Evolutionary conservation across 2,888 invertebrate species (phyloP), one percentile per base, ranked within the genome.

Genomic region (Serripes groenlandicus): DNA sequence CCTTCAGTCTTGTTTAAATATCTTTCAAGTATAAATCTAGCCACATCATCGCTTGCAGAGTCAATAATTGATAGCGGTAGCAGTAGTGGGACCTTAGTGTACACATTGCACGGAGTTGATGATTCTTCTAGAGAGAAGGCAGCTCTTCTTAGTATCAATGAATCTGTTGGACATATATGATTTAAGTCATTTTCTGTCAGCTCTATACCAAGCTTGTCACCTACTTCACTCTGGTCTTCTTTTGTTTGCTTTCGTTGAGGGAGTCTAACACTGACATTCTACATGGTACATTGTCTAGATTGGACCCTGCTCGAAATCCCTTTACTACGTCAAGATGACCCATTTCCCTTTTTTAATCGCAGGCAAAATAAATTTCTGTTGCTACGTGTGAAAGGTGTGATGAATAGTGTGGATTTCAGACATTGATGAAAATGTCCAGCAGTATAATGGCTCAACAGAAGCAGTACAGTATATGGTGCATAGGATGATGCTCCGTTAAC

Each of bases 401-500:
- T 76, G 49, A 49, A 84, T 34, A 87, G 52, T 1, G 70, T 30
- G 18, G 52, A 15, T 69, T 87, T 87, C 75, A 87, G 5, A 49
- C 62, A 52, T n/a, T 66, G 49, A 49, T 85, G 76, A 52, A 83
- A 87, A 60, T 68, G 49, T 0, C 87, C 82, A 30, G 81, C 75
- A 21, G 64, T 68, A 32, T 71, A 77, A 37, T 87, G 85, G 4
- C 52, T 34, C 32, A 58, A 52, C 3, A 88, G 54, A 18, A 85
- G 76, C 32, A 18, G 30, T n/a, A 66, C 76, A 52, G 78, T 80
- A 34, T 60, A 87, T 60, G 88, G 78, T 21, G 86, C 80, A 82
- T 88, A 88, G 18, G 83, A 79, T 30, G 78, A 56, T 18, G 88
- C 83, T 5, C 75, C 72, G 75, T 86, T 88, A 15, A 88, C 60